A percentile compares a stretch with the other conserved stretches of the same genome.
Evolutionary conservation across 2,113 vertebrate genomes (phyloP).

Genomic region (Planiliza haematocheilus): DNA sequence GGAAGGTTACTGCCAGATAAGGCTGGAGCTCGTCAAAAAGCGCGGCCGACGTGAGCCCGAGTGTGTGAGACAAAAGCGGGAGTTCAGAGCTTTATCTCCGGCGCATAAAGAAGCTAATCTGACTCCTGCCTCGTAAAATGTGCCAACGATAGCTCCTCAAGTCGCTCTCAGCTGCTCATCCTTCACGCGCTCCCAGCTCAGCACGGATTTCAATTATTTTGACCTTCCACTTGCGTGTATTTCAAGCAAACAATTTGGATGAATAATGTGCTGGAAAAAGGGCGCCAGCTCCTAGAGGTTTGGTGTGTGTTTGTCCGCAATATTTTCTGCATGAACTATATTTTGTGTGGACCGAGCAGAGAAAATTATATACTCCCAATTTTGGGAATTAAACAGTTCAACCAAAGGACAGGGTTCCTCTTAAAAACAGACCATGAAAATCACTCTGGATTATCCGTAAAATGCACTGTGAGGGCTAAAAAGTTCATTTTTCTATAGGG

Average conservation of each 20-base stretch:
- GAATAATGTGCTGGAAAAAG: constrained; percentile 30
- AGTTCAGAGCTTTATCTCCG: constrained; percentile 53
- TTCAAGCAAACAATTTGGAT: constrained; percentile 38
- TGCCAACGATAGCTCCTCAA: constrained; percentile 26
- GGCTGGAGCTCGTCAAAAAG: constrained; percentile 32
- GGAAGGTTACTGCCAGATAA: constrained; percentile 70
- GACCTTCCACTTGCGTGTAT: constrained; percentile 38
- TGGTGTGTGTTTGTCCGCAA: neutral
- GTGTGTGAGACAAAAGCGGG: constrained; percentile 45
- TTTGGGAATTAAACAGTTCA: no score
- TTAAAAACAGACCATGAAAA: no score
- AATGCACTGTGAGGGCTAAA: no score
- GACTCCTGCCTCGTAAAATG: constrained; percentile 20
- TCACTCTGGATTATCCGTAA: no score
- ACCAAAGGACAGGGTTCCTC: no score
- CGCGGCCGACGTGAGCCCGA: constrained; percentile 1
- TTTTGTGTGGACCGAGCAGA: no score
- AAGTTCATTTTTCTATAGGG: no score
- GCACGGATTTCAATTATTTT: constrained; percentile 22
- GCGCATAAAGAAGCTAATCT: constrained; percentile 37
- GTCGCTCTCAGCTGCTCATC: constrained; percentile 12
- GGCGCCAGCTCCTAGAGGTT: neutral
- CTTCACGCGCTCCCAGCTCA: neutral
- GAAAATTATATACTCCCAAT: no score
- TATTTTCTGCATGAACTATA: no score